Base-by-base conservation (phyloP, 2,888 invertebrate genomes). In the Drosophila putrida region DNA sequence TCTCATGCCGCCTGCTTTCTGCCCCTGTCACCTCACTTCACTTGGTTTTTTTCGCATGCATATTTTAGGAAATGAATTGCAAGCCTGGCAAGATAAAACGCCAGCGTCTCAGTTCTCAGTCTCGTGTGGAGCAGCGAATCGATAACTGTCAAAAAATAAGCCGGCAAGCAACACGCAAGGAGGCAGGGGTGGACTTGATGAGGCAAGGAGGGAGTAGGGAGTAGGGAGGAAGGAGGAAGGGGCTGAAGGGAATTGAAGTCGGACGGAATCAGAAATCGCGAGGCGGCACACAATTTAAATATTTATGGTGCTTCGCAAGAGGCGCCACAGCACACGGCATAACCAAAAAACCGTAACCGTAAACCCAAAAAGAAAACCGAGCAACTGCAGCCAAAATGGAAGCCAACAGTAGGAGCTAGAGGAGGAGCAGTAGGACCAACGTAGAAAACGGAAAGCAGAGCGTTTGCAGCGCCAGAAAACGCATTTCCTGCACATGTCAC, bases 141-240 rank as follows among this genome's bases (percentile, higher is more conserved):
- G 89, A 90, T 90, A 90, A 88, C 89, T 90, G 90, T 90, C 91
- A 90, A 90, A 90, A 89, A 74, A 78, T 88, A 88, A 82, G 88
- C 81, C 83, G 86, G 83, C 78, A 65, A 77, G 87, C 86, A 80
- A 82, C 88, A 82, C 73, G 88, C 86, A 61, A 82, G 20, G 20
- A 20, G 20, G 20, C 20, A 20, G 20, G 20, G 20, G 20, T 1
- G 20, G 20, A 20, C 3, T 20, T 20, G 20, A 2, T 20, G 20
- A 1, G 20, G 20, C 20, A n/a, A 61, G 11, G 33, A 28, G 28
- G n/a, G 15, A n/a, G 27, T 6, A 28, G 33, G 31, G 35, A n/a
- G 33, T 5, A 10, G 11, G 0, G 4, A 3, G 9, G 8, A 3
- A 39, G 4, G 1, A 2, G 4, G 5, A 0, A 8, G 20, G 25